Base-by-base conservation (phyloP, 2,797 vertebrate genomes). In the Sylvia borin region DNA sequence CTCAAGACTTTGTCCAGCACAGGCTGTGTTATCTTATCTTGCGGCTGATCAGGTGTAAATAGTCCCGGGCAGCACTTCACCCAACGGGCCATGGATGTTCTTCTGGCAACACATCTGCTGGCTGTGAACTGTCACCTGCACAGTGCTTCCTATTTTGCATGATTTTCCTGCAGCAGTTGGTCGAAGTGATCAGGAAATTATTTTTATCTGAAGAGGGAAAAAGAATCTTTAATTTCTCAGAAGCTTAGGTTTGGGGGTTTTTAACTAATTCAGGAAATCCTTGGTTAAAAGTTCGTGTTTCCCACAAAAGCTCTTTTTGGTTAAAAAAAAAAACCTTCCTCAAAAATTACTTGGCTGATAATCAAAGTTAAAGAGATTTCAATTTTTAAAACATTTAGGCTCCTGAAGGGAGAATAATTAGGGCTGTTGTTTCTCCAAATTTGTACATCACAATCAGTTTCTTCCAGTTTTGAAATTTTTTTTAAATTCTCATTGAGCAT, bases 1-100 rank as follows among this genome's bases (percentile, higher is more conserved):
- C 50, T 93, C 92, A 96, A 95, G 93, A 93, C 92, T 95, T 96
- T 95, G 94, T 94, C 82, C 90, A 67, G 85, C n/a, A 32, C 70
- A n/a, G 90, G 51, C 16, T 72, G 9, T 42, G 51, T 92, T 96
- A 96, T 95, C 93, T 96, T 96, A 94, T 96, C 93, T 95, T 3
- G 4, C 25, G 58, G 13, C 68, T 53, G 81, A 96, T 93, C 91
- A 4, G 70, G 71, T 91, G 89, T 91, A 84, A 92, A 91, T 61
- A 93, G 86, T 75, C 54, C 66, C 42, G 38, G 82, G 51, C 20
- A 13, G 67, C 64, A 42, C 77, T 67, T 90, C 65, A 68, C 34
- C 25, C 25, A 25, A 42, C 2, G 13, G 73, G 32, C 40, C 45
- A 7, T 21, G 47, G 72, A 75, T 60, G 51, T 79, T 48, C 57